Conservation (phyloP, 2,797 vertebrate species). For the Pelodytes ibericus region DNA sequence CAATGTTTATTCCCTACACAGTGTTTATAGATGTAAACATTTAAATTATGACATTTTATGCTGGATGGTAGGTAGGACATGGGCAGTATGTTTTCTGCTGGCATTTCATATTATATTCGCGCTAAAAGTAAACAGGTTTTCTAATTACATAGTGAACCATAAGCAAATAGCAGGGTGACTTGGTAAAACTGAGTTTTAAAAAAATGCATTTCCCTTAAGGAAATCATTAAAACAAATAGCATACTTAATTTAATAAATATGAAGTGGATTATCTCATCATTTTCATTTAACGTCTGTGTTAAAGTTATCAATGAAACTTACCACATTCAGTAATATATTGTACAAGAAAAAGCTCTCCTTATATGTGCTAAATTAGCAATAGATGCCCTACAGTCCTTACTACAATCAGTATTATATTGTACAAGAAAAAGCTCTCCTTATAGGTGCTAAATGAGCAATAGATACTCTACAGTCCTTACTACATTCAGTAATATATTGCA, state of each 20-base stretch:
- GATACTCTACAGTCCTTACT: too few species aligned
- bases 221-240: background rate
- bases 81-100: conserved; percentile 9
- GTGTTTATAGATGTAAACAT: conserved; percentile 15
- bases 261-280: too few species aligned
- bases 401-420: too few species aligned
- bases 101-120: conserved; percentile 7
- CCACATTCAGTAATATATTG: too few species aligned
- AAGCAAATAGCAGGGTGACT: conserved; percentile 8
- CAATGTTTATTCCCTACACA: conserved; percentile 8
- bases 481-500: too few species aligned
- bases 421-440: too few species aligned
- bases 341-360: too few species aligned
- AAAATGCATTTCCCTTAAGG: background rate
- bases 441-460: too few species aligned
- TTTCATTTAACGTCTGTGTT: too few species aligned
- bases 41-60: conserved; percentile 13
- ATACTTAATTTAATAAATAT: background rate
- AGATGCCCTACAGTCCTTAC: too few species aligned
- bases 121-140: conserved; percentile 21
- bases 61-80: background rate
- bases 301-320: too few species aligned
- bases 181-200: background rate
- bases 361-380: too few species aligned
- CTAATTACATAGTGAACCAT: conserved; percentile 13